Evolutionary conservation across 2,797 vertebrate species (phyloP).

Genomic region (Odontamblyopus rebecca): DNA sequence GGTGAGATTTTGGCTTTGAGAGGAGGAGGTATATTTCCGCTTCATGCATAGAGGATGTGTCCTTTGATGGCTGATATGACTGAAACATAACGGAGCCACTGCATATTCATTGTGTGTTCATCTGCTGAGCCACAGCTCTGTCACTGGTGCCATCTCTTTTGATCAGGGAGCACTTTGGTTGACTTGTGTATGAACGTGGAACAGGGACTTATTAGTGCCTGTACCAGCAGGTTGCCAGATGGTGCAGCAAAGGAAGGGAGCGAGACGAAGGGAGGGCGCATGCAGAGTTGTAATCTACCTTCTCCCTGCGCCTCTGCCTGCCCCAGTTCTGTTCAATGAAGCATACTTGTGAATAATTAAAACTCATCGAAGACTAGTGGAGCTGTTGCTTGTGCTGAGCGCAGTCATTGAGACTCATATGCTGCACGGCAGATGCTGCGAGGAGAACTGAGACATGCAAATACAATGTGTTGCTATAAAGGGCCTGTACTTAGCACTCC

Average conservation of each 20-base stretch:
- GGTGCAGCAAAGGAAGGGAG: conserved; percentile 18
- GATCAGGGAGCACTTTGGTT: conserved; percentile 18
- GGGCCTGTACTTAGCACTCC: neutral
- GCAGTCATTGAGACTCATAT: conserved; percentile 10
- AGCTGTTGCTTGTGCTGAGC: conserved; percentile 37
- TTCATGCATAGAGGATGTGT: neutral
- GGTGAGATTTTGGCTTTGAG: neutral
- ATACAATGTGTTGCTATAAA: conserved; percentile 11
- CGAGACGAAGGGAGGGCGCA: neutral
- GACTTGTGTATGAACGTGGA: conserved; percentile 13
- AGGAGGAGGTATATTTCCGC: neutral
- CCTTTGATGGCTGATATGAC: neutral
- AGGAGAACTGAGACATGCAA: conserved; percentile 3
- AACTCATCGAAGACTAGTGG: conserved; percentile 42
- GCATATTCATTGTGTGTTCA: conserved; percentile 8
- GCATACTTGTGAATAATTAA: conserved; percentile 59
- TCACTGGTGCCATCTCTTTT: conserved; percentile 15
- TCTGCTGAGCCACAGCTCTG: neutral
- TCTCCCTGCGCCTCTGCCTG: conserved; percentile 27
- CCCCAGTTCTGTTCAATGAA: conserved; percentile 44
- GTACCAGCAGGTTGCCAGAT: conserved; percentile 41
- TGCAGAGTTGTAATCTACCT: conserved; percentile 29
- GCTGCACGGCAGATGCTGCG: conserved; percentile 15
- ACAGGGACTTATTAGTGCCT: conserved; percentile 28
- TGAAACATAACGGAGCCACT: neutral